phyloP scores from a whole-genome alignment of 2,797 vertebrate species.

The Ctenopoma kingsleyae region DNA sequence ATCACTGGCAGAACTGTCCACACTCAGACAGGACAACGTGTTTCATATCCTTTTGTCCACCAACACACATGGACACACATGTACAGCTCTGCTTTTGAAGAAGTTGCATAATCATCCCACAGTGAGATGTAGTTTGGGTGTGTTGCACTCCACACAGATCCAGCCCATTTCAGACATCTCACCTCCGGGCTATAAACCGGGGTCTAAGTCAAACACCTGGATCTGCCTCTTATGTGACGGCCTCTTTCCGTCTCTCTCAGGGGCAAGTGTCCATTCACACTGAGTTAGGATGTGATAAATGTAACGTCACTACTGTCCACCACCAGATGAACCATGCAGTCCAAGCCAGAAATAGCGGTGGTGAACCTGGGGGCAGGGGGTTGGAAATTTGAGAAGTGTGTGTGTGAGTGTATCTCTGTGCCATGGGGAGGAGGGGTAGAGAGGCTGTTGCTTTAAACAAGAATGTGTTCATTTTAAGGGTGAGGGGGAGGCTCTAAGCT shows the following conservation, averaged over 20 bases:
- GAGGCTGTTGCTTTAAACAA: conserved; percentile 79
- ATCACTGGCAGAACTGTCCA: conserved; percentile 33
- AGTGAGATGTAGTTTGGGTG: conserved; percentile 23
- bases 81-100: conserved; percentile 33
- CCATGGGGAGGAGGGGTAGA: conserved; percentile 81
- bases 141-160: conserved; percentile 9
- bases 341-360: conserved; percentile 80
- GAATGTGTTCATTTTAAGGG: conserved; percentile 78
- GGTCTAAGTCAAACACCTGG: conserved; percentile 66
- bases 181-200: conserved; percentile 51
- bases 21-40: conserved; percentile 38
- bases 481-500: conserved; percentile 63
- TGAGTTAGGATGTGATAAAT: conserved; percentile 67
- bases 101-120: conserved; percentile 32
- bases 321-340: conserved; percentile 56
- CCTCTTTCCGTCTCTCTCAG: conserved; percentile 41
- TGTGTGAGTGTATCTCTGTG: conserved; percentile 78
- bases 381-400: conserved; percentile 74
- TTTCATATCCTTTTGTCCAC: conserved; percentile 51
- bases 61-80: conserved; percentile 31
- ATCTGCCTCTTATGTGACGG: conserved; percentile 52
- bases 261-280: conserved; percentile 51
- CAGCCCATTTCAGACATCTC: conserved; percentile 37
- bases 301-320: conserved; percentile 63
- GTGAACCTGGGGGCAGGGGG: conserved; percentile 72